Conservation (phyloP, 2,113 vertebrate genomes). For the Ophthalmolycus amberensis region DNA sequence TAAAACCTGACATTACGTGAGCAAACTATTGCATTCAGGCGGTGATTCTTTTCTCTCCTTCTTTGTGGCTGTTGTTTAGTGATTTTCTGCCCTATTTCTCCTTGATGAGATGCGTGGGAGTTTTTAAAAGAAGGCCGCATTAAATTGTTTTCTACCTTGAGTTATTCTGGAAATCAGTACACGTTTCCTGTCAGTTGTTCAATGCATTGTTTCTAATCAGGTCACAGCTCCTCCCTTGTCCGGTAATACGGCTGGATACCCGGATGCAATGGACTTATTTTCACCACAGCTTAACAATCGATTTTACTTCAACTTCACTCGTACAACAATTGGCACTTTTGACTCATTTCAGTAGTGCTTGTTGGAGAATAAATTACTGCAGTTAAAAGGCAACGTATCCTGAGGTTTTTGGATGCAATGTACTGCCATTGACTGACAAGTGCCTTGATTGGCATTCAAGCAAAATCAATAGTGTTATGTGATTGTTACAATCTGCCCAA, state of each 20-base stretch:
- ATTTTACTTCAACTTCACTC: slow-evolving; percentile 31
- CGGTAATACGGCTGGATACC: slow-evolving; percentile 28
- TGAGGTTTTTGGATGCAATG: neutral
- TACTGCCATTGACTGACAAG: neutral
- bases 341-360: slow-evolving; percentile 12
- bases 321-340: slow-evolving; percentile 17
- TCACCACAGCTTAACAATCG: slow-evolving; percentile 16
- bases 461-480: neutral
- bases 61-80: slow-evolving; percentile 34
- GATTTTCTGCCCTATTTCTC: slow-evolving; percentile 59
- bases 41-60: neutral
- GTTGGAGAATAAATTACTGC: neutral
- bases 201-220: slow-evolving; percentile 51
- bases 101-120: slow-evolving; percentile 45
- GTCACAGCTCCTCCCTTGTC: slow-evolving; percentile 46
- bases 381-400: neutral
- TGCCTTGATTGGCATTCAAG: neutral
- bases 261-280: slow-evolving; percentile 25
- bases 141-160: slow-evolving; percentile 46
- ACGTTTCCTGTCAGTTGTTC: slow-evolving; percentile 23
- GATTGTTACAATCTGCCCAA: neutral
- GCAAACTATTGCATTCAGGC: slow-evolving; percentile 32
- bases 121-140: slow-evolving; percentile 39
- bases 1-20: slow-evolving; percentile 45
- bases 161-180: slow-evolving; percentile 38